Evolutionary conservation across 2,888 invertebrate species (phyloP), one percentile per base, ranked within the genome.

Genomic region (Chloromyia formosa): DNA sequence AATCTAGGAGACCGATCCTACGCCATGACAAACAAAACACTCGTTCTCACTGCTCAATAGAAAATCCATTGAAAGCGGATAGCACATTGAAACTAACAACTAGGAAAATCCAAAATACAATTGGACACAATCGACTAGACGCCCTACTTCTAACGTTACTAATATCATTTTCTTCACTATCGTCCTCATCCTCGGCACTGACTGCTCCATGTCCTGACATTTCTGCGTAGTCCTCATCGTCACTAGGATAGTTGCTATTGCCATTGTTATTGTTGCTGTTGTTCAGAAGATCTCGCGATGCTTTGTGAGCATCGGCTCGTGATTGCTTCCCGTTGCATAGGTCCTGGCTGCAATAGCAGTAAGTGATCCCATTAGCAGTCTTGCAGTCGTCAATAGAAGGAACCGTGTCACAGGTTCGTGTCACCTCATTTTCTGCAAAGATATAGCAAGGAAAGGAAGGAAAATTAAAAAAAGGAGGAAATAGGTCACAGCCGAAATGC

Each of bases 301-400:
- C 56, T 71, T 77, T 77, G 45, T 75, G 75, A 12, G 77, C 76
- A 68, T 77, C 77, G 16, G 68, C 75, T 12, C 69, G 77, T 10
- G 75, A 74, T 20, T 73, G 58, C 16, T 74, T 61, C 18, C 74
- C 75, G 61, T 77, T 77, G 66, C 77, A 77, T 7, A 77, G 60
- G 20, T 77, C 75, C 49, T 64, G 54, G 9, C 69, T 75, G 61
- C 77, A 77, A 69, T 76, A 77, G 75, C 77, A 77, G 61, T 77
- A 77, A 23, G 73, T 75, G 10, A 77, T 73, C 20, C 75, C 76
- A 54, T 77, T 77, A 22, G 77, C 77, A 64, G 72, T 75, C 49
- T 77, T 69, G 62, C 77, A 77, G 56, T 77, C 77, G 56, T 77
- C 75, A 18, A 77, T 72, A 10, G 49, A 66, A 54, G 74, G 64